Conservation (phyloP, 2,113 vertebrate species). For the Callipepla squamata region DNA sequence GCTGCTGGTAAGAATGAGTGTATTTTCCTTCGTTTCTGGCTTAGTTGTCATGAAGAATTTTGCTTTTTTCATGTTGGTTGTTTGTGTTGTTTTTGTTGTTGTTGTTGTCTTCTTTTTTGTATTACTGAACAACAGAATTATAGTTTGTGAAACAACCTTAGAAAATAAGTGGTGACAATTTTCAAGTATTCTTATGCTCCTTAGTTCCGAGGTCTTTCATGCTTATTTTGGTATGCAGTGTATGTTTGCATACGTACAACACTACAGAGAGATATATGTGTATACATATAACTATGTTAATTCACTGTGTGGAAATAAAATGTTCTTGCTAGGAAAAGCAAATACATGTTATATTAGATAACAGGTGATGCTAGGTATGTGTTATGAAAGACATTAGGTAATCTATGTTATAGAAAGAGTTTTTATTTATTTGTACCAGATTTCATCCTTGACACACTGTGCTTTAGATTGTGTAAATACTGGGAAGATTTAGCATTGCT, state of each 20-base stretch:
- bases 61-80: not conserved
- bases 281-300: not conserved
- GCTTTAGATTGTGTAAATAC: not conserved
- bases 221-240: not conserved
- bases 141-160: not conserved
- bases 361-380: not conserved
- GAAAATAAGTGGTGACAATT: not conserved
- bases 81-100: not conserved
- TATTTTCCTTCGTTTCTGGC: not conserved
- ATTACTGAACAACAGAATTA: not conserved
- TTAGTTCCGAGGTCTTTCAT: not conserved
- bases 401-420: not conserved
- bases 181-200: not conserved
- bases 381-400: not conserved
- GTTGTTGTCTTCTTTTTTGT: not conserved
- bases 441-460: not conserved
- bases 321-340: not conserved
- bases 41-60: accelerated
- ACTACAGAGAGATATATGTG: too few relatives aligned
- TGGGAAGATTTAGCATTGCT: not conserved
- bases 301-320: not conserved
- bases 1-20: not conserved
- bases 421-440: not conserved
- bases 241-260: not conserved
- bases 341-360: not conserved